phyloP scores from a whole-genome alignment of 2,113 vertebrate species.

The Neopipo cinnamomea region DNA sequence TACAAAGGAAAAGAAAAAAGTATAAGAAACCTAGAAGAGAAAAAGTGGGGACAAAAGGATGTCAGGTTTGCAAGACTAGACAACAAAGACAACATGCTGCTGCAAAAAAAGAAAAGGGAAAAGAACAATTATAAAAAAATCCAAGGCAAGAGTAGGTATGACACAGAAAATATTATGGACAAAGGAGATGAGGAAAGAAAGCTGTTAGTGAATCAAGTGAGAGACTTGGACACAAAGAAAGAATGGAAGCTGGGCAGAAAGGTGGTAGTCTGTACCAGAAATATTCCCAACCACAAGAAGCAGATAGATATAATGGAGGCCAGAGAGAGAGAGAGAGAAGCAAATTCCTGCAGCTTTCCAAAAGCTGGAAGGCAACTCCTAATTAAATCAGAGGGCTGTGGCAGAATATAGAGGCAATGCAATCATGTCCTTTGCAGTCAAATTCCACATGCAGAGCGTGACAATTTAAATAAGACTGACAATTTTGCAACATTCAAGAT shows the following conservation, averaged over 20 bases:
- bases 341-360: not conserved
- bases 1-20: not conserved
- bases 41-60: not conserved
- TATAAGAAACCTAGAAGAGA: not conserved
- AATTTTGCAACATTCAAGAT: not conserved
- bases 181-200: not conserved
- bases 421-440: not conserved
- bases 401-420: not conserved
- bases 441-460: not conserved
- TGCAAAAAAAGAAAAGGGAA: not conserved
- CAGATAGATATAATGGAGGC: not conserved
- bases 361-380: not conserved
- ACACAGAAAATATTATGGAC: not conserved
- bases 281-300: not conserved
- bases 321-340: not conserved
- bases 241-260: not conserved
- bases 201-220: not conserved
- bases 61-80: not conserved
- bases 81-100: not conserved
- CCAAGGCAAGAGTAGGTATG: not conserved
- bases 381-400: not conserved
- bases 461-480: not conserved
- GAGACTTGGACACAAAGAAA: not conserved
- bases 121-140: not conserved
- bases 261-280: not conserved